Conservation (phyloP, 2,888 invertebrate genomes). For the Leptopilina syphax region DNA sequence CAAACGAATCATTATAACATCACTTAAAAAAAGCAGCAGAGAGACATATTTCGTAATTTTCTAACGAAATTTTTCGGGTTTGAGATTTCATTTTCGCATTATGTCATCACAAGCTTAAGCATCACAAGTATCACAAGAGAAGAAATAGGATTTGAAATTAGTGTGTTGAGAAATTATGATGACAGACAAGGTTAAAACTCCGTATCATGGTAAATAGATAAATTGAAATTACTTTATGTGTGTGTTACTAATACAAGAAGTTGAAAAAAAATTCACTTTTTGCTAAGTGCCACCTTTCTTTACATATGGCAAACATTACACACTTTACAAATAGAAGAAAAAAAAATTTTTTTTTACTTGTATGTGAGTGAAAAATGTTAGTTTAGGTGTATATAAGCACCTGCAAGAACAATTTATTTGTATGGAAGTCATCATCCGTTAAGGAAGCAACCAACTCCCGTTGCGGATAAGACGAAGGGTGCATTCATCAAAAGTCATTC, state of each 20-base stretch:
- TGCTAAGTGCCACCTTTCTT: slow-evolving; percentile 24
- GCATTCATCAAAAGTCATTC: slow-evolving; percentile 8
- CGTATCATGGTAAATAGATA: too few relatives aligned
- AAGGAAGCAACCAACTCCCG: slow-evolving; percentile 23
- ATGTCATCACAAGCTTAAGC: neutral
- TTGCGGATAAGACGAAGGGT: neutral
- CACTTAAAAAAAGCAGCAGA: neutral
- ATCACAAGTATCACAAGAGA: too few relatives aligned
- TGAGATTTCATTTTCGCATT: slow-evolving; percentile 8
- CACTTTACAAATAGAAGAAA: neutral
- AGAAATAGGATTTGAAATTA: neutral
- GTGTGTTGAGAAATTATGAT: too few relatives aligned
- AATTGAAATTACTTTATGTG: too few relatives aligned
- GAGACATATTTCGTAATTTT: slow-evolving; percentile 17
- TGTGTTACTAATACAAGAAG: too few relatives aligned
- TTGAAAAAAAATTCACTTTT: neutral
- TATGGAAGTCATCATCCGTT: slow-evolving; percentile 16
- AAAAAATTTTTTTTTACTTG: too few relatives aligned
- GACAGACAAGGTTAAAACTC: neutral
- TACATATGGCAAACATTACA: slow-evolving; percentile 23
- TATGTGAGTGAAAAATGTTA: too few relatives aligned
- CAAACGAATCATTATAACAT: neutral
- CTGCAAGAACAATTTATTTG: slow-evolving; percentile 10
- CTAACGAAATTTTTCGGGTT: slow-evolving; percentile 16
- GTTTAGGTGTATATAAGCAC: neutral